These are phyloP conservation scores for Drosophila siamana DNA, from an alignment of 2,888 invertebrate genomes.

Conservation along the genomic window DNA sequence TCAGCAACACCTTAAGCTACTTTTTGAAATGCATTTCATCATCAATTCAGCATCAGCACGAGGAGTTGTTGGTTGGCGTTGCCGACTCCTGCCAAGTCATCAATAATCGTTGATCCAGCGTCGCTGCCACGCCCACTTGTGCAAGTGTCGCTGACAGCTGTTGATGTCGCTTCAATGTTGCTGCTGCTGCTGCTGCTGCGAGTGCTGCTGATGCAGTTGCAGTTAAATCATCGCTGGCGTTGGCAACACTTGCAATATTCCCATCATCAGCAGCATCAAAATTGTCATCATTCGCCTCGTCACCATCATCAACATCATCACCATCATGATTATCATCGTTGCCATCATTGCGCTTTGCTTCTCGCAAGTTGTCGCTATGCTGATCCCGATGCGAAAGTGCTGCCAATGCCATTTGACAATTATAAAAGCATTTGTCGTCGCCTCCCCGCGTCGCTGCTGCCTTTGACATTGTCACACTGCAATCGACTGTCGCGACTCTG, in stretches of 20 bases:
- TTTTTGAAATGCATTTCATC: constrained; percentile 79
- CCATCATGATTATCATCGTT: constrained; percentile 1
- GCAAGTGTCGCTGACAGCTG: constrained; percentile 77
- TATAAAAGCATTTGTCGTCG: constrained; percentile 81
- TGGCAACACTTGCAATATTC: constrained; percentile 65
- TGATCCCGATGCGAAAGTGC: constrained; percentile 52
- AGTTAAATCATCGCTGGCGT: constrained; percentile 65
- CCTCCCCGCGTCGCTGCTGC: constrained; percentile 34
- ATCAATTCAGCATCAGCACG: constrained; percentile 82
- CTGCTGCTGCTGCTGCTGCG: constrained; percentile 40
- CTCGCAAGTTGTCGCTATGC: constrained; percentile 31
- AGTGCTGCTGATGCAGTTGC: constrained; percentile 57
- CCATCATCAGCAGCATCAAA: constrained; percentile 43
- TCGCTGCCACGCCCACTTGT: constrained; percentile 57
- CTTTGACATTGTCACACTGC: constrained; percentile 62
- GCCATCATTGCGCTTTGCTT: background rate
- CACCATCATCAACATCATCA: constrained; percentile 23
- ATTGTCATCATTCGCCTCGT: constrained; percentile 24
- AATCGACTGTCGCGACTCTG: constrained; percentile 23
- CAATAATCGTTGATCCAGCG: constrained; percentile 78
- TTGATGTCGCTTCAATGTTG: constrained; percentile 50
- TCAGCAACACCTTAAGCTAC: constrained; percentile 75
- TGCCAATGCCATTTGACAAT: constrained; percentile 78
- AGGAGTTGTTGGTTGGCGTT: constrained; percentile 32
- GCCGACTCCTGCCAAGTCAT: constrained; percentile 70